These are phyloP conservation scores for Augochlora pura DNA, from an alignment of 1,140 invertebrate species.

Conservation along the genomic window DNA sequence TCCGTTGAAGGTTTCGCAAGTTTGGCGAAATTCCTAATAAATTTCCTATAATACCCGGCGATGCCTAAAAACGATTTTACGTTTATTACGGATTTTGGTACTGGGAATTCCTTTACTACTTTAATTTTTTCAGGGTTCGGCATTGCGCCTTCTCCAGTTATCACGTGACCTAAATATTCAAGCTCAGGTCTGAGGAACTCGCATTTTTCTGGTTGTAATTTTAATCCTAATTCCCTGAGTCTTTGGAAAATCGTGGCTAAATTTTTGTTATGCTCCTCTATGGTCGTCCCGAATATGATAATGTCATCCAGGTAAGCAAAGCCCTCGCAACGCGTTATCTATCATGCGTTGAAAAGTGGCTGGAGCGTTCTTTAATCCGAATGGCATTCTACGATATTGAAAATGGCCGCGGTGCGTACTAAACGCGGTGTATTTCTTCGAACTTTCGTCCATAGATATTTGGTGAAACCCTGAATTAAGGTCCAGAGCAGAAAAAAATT, in stretches of 20 bases:
- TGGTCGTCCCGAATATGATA: not conserved
- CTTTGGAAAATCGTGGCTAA: not conserved
- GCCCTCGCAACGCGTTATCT: too few species aligned
- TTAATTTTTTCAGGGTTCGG: not conserved
- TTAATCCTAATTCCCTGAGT: too few species aligned
- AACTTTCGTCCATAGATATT: not conserved
- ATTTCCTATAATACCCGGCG: too few species aligned
- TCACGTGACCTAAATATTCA: constrained; percentile 9
- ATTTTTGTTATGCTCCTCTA: not conserved
- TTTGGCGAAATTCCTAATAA: not conserved
- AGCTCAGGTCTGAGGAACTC: not conserved
- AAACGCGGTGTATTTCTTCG: too few species aligned
- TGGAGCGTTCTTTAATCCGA: too few species aligned
- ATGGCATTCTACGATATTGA: too few species aligned
- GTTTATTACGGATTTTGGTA: too few species aligned
- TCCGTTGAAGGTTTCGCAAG: not conserved
- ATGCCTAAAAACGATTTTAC: too few species aligned
- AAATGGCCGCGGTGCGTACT: too few species aligned
- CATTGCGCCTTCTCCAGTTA: not conserved
- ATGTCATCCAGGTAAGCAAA: not conserved
- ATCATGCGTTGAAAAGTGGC: too few species aligned
- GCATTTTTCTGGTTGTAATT: not conserved
- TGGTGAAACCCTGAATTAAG: constrained; percentile 16
- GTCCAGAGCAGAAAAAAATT: constrained; percentile 15
- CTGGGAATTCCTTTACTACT: not conserved